These are phyloP conservation scores for Tyria jacobaeae DNA, from an alignment of 2,888 invertebrate species.

Conservation along the genomic window DNA sequence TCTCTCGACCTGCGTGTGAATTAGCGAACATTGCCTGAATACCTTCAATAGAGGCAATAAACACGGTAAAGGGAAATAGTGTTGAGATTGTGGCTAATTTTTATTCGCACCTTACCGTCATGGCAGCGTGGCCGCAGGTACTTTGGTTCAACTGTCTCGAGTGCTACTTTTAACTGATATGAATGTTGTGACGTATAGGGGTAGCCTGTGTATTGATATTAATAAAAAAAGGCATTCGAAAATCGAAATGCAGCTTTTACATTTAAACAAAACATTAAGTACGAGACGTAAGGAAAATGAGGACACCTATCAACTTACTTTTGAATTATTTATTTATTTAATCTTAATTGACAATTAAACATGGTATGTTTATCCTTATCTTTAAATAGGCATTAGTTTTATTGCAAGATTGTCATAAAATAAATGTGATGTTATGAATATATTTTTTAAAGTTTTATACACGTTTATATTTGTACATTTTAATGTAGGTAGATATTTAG, in stretches of 20 bases:
- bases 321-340: conserved; percentile 41
- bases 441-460: too few relatives aligned
- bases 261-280: too few relatives aligned
- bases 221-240: not conserved
- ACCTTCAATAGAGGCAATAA: conserved; percentile 78
- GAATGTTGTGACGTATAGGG: not conserved
- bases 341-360: conserved; percentile 43
- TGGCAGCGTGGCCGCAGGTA: conserved; percentile 8
- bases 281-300: conserved; percentile 13
- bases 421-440: too few relatives aligned
- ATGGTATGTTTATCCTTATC: not conserved
- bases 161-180: conserved; percentile 16
- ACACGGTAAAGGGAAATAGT: conserved; percentile 60
- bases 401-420: too few relatives aligned
- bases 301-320: conserved; percentile 30
- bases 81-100: conserved; percentile 60
- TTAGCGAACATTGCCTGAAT: conserved; percentile 73
- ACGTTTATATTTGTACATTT: too few relatives aligned
- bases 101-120: conserved; percentile 43
- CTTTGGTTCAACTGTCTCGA: conserved; percentile 14
- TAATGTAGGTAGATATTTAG: too few relatives aligned
- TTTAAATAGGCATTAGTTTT: too few relatives aligned
- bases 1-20: conserved; percentile 68
- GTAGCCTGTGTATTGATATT: not conserved
- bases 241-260: not conserved